Conservation (phyloP, 2,797 vertebrate genomes). For the Mastacembelus armatus region DNA sequence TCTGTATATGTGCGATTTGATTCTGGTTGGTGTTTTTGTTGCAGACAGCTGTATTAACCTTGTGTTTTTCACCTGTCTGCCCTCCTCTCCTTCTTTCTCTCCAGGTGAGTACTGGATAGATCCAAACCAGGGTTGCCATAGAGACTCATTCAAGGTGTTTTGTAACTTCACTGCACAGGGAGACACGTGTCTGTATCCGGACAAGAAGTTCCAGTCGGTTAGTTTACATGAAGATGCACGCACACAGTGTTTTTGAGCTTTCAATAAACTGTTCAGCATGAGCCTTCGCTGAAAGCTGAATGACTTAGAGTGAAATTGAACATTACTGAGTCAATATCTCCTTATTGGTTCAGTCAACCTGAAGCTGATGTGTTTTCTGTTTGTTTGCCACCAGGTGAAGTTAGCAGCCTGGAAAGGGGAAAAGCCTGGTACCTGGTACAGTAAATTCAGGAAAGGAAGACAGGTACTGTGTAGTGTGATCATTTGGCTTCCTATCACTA, state of each 20-base stretch:
- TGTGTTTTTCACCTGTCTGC: background rate
- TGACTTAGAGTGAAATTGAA: background rate
- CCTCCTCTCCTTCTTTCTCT: conserved; percentile 1
- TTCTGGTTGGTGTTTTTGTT: background rate
- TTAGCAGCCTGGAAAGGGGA: conserved; percentile 97
- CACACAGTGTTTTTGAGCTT: background rate
- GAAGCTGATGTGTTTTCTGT: background rate
- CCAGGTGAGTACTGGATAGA: conserved; percentile 98
- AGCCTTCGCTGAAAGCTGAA: conserved; percentile 1
- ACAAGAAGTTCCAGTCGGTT: conserved; percentile 91
- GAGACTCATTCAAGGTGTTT: conserved; percentile 97
- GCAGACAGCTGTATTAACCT: background rate
- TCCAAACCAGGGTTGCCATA: conserved; percentile 96
- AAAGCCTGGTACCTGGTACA: conserved; percentile 92
- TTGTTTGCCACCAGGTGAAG: conserved; percentile 88
- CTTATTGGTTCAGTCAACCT: conserved; percentile 2
- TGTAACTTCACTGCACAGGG: conserved; percentile 98
- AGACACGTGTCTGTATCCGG: conserved; percentile 93
- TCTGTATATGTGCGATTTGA: background rate
- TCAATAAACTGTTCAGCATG: background rate
- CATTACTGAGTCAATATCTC: background rate
- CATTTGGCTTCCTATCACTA: background rate
- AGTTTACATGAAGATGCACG: conserved; percentile 46
- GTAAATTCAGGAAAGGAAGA: conserved; percentile 94
- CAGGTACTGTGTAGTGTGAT: conserved; percentile 85